Percentiles rank a stretch among this genome's conserved stretches.
Evolutionary conservation across 1,140 invertebrate species (phyloP).

Genomic region (Meloidogyne floridensis): DNA sequence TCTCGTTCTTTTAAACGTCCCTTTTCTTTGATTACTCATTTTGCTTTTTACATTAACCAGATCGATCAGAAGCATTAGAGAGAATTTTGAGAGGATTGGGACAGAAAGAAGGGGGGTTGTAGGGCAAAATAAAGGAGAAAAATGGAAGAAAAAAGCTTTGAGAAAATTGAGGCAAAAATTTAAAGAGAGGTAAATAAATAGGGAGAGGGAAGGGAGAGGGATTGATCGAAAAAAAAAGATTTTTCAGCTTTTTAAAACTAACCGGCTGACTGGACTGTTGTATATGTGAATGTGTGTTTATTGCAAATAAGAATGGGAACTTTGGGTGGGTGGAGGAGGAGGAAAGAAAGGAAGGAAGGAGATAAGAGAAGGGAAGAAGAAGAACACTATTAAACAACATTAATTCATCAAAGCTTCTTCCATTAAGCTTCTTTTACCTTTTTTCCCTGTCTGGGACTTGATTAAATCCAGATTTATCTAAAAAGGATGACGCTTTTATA

Average conservation of each 20-base stretch:
- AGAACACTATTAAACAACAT: neutral
- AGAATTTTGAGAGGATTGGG: neutral
- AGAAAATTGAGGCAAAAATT: neutral
- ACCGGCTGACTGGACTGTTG: constrained; percentile 8
- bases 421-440: neutral
- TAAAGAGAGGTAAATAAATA: neutral
- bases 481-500: too few species aligned
- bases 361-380: neutral
- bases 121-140: neutral
- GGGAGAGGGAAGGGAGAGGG: too few species aligned
- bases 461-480: too few species aligned
- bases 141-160: neutral
- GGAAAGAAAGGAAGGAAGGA: neutral
- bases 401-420: neutral
- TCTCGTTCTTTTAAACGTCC: constrained; percentile 3
- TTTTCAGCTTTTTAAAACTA: neutral
- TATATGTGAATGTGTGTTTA: too few species aligned
- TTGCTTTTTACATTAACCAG: neutral
- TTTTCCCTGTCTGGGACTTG: neutral
- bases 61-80: neutral
- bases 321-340: constrained; percentile 7
- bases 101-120: neutral
- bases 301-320: neutral
- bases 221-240: constrained; percentile 1
- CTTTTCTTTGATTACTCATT: neutral